Percentiles rank a stretch among this genome's conserved stretches.
Conservation (phyloP, 2,113 vertebrate species). For the Oncorhynchus mykiss region DNA sequence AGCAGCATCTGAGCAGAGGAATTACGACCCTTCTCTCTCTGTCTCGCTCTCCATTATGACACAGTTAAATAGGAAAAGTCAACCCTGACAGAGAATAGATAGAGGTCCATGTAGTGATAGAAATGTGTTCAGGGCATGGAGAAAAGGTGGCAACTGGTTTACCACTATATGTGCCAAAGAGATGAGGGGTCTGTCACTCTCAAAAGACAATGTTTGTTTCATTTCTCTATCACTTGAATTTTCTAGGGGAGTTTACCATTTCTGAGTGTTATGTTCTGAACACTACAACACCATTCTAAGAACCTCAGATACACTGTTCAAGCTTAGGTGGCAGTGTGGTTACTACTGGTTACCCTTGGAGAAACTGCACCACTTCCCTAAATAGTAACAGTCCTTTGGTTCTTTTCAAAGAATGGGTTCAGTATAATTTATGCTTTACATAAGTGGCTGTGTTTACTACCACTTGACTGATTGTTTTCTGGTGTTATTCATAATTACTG, state of each 20-base stretch:
- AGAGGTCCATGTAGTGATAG: too few relatives aligned
- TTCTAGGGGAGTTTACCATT: not conserved
- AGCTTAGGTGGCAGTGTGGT: not conserved
- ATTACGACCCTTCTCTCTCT: not conserved
- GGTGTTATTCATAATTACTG: slow-evolving; percentile 19
- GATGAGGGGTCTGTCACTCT: not conserved
- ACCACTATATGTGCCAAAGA: not conserved
- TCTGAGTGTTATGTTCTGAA: not conserved
- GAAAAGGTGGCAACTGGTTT: not conserved
- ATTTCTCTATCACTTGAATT: not conserved
- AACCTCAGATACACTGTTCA: not conserved
- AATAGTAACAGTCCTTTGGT: not conserved
- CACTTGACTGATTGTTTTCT: not conserved
- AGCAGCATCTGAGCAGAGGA: too few relatives aligned
- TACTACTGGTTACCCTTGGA: not conserved
- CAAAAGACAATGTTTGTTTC: not conserved
- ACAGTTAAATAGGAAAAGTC: too few relatives aligned
- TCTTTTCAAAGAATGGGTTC: not conserved
- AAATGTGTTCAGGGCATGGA: too few relatives aligned
- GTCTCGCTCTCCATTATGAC: not conserved
- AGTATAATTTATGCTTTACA: not conserved
- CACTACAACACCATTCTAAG: not conserved
- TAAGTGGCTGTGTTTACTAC: not conserved
- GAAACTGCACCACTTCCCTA: not conserved
- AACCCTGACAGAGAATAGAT: too few relatives aligned